Conservation (phyloP, 2,113 vertebrate genomes). For the Acinonyx jubatus region DNA sequence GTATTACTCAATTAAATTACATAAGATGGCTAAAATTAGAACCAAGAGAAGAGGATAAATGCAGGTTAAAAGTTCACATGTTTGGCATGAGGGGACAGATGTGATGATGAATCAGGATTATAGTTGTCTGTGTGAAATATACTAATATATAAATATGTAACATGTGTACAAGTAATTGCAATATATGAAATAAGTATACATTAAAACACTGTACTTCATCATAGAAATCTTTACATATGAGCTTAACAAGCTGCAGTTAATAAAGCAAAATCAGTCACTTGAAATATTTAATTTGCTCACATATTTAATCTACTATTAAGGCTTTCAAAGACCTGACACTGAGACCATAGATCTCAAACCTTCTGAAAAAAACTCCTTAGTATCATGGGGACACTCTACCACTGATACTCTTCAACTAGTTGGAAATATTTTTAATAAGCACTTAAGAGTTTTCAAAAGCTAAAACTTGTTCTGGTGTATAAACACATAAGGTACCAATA, state of each 20-base stretch:
- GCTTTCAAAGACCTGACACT: background rate
- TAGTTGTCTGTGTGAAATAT: background rate
- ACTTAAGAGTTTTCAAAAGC: background rate
- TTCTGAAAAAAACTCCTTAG: background rate
- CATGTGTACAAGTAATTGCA: background rate
- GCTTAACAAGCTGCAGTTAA: background rate
- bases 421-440: background rate
- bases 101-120: background rate
- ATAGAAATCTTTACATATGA: background rate
- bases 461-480: background rate
- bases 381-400: background rate
- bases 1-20: background rate
- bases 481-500: background rate
- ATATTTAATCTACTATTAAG: background rate
- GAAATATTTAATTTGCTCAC: background rate
- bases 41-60: background rate
- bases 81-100: background rate
- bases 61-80: background rate
- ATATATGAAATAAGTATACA: background rate
- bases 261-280: background rate
- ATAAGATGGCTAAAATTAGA: background rate
- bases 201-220: background rate
- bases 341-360: background rate
- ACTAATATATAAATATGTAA: background rate
- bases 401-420: background rate